phyloP scores from a whole-genome alignment of 2,888 invertebrate species.

The Leptodirus hochenwartii region DNA sequence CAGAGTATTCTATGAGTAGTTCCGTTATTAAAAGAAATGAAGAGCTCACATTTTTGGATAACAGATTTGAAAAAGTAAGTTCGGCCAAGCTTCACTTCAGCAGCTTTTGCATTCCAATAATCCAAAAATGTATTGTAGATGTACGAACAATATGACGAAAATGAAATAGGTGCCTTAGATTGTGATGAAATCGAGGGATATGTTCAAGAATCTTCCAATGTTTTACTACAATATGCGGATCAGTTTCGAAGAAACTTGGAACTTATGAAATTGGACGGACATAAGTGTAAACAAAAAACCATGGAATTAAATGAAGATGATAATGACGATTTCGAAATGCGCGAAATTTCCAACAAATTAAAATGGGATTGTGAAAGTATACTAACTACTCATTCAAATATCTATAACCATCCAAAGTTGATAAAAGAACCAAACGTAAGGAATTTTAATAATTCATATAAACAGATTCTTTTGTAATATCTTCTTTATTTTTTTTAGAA shows the following conservation, averaged over 20 bases:
- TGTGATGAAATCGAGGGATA: conserved; percentile 77
- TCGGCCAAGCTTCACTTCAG: neutral
- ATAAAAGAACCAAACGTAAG: conserved; percentile 55
- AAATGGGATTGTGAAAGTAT: conserved; percentile 89
- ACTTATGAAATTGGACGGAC: conserved; percentile 36
- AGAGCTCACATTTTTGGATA: conserved; percentile 64
- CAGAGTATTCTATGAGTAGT: conserved; percentile 86
- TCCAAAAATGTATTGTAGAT: conserved; percentile 28
- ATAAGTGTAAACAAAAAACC: conserved; percentile 19
- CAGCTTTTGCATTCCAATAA: neutral
- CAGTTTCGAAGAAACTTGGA: conserved; percentile 50
- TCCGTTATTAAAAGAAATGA: conserved; percentile 76
- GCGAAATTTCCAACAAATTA: conserved; percentile 42
- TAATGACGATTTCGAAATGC: conserved; percentile 38
- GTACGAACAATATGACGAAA: conserved; percentile 73
- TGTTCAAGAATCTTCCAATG: conserved; percentile 45
- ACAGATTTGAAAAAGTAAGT: conserved; percentile 80
- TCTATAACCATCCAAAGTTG: conserved; percentile 82
- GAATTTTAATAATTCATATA: conserved; percentile 3
- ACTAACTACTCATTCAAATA: conserved; percentile 74
- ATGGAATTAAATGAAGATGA: conserved; percentile 21
- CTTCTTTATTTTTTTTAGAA: conserved; percentile 16
- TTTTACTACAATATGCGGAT: conserved; percentile 52
- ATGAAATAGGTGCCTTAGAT: conserved; percentile 77
- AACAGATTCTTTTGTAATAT: conserved; percentile 6